Base-by-base conservation (phyloP, 2,888 invertebrate species). In the Stramonita haemastoma region DNA sequence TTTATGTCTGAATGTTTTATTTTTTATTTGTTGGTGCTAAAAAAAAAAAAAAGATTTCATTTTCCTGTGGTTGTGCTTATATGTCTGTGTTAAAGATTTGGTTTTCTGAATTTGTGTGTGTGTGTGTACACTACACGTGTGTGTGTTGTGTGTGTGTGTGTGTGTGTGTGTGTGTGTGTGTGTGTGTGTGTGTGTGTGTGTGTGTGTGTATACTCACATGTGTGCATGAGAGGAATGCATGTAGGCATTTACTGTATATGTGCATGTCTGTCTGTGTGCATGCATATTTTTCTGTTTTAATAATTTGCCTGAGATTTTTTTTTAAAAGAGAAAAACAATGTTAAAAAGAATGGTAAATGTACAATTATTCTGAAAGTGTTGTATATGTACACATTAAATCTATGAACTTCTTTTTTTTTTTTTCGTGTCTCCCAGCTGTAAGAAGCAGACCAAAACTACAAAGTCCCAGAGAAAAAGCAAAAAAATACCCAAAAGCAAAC, bases 361-460 rank as follows among this genome's bases (percentile, higher is more conserved):
- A 46, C n/a, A 46, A 46, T 2, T 46, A 46, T 46, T 46, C 46
- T 46, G 46, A 46, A 46, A 46, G 66, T 66, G 66, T 46, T 66
- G 4, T 2, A 13, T 66, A 26, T 66, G 66, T 34, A 34, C 15
- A 36, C 83, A 34, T 36, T 26, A 22, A 46, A 36, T 83, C 4
- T 86, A 83, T 56, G n/a, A 19, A 22, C n/a, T 77, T 88, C 60
- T 70, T 60, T 26, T 56, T 19, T 11, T 36, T 13, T n/a, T n/a
- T n/a, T n/a, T n/a, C n/a, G n/a, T 5, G 34, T 46, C 66, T 66
- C 17, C 26, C 17, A 66, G 66, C 19, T 66, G 66, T 13, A 66
- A 22, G 66, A 66, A 6, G 66, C 66, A 66, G 17, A 66, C 17
- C 2, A 92, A 85, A 95, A 94, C 88, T 93, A 94, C 90, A 92